phyloP scores from a whole-genome alignment of 2,113 vertebrate species.

The Nerophis ophidion region DNA sequence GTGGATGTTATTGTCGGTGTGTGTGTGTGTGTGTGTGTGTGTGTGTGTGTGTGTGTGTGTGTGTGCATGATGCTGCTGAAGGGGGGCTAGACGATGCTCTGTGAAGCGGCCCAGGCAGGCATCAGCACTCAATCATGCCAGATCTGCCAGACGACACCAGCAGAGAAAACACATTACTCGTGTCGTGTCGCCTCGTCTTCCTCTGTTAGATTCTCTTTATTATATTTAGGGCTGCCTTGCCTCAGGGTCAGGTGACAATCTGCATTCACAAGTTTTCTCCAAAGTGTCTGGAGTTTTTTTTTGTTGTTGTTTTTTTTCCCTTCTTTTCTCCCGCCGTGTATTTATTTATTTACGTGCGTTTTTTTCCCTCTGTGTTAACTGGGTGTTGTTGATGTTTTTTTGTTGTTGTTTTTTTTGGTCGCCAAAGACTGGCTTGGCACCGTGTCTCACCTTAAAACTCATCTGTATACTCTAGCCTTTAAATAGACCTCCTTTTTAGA shows the following conservation, averaged over 20 bases:
- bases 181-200: conserved; percentile 60
- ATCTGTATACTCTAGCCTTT: too few relatives aligned
- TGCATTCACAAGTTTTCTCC: conserved; percentile 68
- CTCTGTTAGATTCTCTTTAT: conserved; percentile 70
- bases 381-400: conserved; percentile 63
- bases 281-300: conserved; percentile 59
- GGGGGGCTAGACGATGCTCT: conserved; percentile 50
- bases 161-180: conserved; percentile 71
- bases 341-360: conserved; percentile 16
- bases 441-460: too few relatives aligned
- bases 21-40: conserved; percentile 5
- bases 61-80: conserved; percentile 17
- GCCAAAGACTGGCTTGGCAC: conserved; percentile 65
- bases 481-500: too few relatives aligned
- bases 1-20: conserved; percentile 52
- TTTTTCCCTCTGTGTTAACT: conserved; percentile 54
- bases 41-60: conserved; percentile 40
- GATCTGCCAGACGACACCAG: conserved; percentile 72
- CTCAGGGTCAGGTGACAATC: conserved; percentile 74
- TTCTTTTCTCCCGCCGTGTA: neutral
- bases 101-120: conserved; percentile 64
- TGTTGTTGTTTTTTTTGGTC: conserved; percentile 47
- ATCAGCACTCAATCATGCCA: conserved; percentile 69
- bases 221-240: conserved; percentile 70
- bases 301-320: neutral